These are phyloP conservation scores for Callocephalon fimbriatum DNA, from an alignment of 2,113 vertebrate species.

Conservation along the genomic window DNA sequence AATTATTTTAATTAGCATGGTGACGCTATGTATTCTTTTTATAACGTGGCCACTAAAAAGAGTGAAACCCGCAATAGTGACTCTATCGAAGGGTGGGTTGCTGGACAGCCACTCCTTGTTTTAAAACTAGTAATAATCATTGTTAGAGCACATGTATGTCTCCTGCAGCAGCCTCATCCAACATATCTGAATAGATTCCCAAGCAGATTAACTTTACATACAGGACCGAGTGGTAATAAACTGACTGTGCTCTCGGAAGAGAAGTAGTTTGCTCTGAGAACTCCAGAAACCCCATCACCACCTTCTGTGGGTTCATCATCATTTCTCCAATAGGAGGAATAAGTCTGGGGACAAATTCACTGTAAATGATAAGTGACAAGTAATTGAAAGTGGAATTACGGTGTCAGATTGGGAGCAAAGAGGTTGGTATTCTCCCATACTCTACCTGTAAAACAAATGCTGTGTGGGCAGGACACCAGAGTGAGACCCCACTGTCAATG, in stretches of 20 bases:
- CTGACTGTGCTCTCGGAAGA: not conserved
- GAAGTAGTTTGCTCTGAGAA: not conserved
- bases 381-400: not conserved
- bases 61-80: not conserved
- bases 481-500: not conserved
- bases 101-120: not conserved
- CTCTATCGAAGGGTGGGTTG: not conserved
- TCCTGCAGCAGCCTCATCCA: not conserved
- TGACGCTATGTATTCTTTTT: not conserved
- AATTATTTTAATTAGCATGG: not conserved
- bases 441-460: not conserved
- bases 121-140: not conserved
- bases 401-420: not conserved
- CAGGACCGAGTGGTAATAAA: not conserved
- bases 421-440: not conserved
- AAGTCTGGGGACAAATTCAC: not conserved
- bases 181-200: not conserved
- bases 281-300: not conserved
- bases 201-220: not conserved
- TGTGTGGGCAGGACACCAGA: not conserved
- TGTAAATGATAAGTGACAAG: not conserved
- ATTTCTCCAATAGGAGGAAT: not conserved
- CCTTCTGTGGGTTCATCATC: not conserved
- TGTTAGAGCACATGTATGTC: no score
- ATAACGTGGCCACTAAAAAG: not conserved